phyloP scores from a whole-genome alignment of 2,888 invertebrate species.

The Aethes cnicana region DNA sequence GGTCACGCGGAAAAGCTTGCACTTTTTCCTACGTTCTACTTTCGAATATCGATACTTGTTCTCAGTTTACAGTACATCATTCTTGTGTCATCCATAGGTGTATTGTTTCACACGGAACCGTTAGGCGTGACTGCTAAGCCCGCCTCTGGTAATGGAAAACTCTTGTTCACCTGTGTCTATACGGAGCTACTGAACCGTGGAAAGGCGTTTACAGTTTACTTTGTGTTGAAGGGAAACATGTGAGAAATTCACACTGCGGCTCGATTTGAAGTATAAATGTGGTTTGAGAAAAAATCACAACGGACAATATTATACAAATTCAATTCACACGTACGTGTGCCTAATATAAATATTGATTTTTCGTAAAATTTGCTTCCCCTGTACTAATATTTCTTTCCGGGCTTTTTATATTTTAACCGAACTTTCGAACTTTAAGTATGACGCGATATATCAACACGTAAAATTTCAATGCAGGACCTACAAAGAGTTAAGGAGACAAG shows the following conservation, averaged over 20 bases:
- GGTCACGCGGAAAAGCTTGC: constrained; percentile 18
- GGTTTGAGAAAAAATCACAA: too few species aligned
- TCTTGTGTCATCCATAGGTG: constrained; percentile 36
- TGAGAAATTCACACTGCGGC: background rate
- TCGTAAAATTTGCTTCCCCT: too few species aligned
- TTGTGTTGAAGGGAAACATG: constrained; percentile 9
- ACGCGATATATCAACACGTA: too few species aligned
- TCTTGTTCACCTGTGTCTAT: constrained; percentile 46
- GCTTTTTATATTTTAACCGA: too few species aligned
- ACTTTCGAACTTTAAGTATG: too few species aligned
- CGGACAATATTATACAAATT: too few species aligned
- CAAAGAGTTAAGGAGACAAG: too few species aligned
- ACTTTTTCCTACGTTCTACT: constrained; percentile 7
- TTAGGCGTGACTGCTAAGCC: constrained; percentile 45
- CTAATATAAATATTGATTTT: too few species aligned
- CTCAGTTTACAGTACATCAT: constrained; percentile 11
- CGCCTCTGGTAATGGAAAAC: constrained; percentile 65
- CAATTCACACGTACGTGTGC: too few species aligned
- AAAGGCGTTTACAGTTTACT: constrained; percentile 18
- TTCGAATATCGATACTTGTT: constrained; percentile 28
- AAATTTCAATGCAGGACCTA: too few species aligned
- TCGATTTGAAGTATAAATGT: too few species aligned
- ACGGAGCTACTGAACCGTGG: constrained; percentile 15
- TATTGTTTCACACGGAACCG: constrained; percentile 56
- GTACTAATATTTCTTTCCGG: too few species aligned